Base-by-base conservation (phyloP, 2,113 vertebrate species). In the Malurus alboscapulatus region DNA sequence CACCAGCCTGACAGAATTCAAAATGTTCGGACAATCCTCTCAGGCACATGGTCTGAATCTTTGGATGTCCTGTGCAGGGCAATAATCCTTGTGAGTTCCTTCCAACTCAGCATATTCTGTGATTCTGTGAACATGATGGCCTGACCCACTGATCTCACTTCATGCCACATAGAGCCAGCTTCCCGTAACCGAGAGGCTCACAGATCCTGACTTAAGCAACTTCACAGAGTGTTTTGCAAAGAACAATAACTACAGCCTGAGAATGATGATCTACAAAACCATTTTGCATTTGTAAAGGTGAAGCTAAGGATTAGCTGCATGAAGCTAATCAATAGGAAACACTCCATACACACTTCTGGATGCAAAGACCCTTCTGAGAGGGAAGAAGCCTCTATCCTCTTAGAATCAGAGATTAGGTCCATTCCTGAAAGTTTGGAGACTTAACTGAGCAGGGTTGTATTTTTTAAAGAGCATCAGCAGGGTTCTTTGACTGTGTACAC, bases 401-500 rank as follows among this genome's bases (percentile, higher is more conserved):
- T 53, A 53, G 19, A n/a, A 53, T 55, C 24, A 72, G 32, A 59
- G 21, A 4, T 18, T 34, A 72, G 18, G 17, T 55, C 8, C 18
- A 14, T 80, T 86, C 14, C 32, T 80, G 55, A 29, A 51, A 47
- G 15, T 57, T 24, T 79, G 15, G 30, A 58, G 17, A 10, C 13
- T 63, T 59, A 82, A n/a, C 12, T 82, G 66, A 72, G 40, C 8
- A 47, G 30, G 14, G 13, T 79, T 72, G 11, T 34, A 50, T 61
- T 68, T 22, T 26, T 57, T 36, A 27, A 81, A 67, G 32, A 72
- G 44, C 17, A 53, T 29, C 19, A 61, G 48, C 0, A 0, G 5
- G 59, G 24, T 5, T 62, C 16, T 71, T 26, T 48, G 61, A 27
- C 55, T 77, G 3, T 16, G 48, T 9, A 19, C 7, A 7, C 26